A percentile compares a stretch with the other conserved stretches of the same genome.
phyloP scores from a whole-genome alignment of 2,888 invertebrate species.

The Ptychoptera contaminata region DNA sequence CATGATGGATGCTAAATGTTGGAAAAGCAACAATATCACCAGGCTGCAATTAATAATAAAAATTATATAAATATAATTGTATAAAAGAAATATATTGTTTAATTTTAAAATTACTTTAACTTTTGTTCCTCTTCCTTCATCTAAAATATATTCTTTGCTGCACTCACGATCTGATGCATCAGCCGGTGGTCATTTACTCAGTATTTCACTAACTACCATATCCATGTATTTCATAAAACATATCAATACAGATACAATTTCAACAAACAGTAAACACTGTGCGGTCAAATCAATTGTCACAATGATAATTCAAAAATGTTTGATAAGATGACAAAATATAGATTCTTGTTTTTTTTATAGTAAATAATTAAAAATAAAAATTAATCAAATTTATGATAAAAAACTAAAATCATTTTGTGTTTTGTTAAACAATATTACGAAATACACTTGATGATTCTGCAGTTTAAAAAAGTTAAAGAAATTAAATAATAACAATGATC shows the following conservation, averaged over 20 bases:
- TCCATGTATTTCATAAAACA: constrained; percentile 43
- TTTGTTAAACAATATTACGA: too few relatives aligned
- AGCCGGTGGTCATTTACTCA: constrained; percentile 37
- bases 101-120: constrained; percentile 13
- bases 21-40: constrained; percentile 16
- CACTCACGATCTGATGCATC: constrained; percentile 34
- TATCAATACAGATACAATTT: constrained; percentile 30
- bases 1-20: constrained; percentile 25
- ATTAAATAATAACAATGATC: too few relatives aligned
- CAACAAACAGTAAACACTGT: constrained; percentile 40
- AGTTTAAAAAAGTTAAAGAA: too few relatives aligned
- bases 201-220: constrained; percentile 33
- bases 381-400: too few relatives aligned
- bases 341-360: too few relatives aligned
- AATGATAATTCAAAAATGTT: too few relatives aligned
- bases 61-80: too few relatives aligned
- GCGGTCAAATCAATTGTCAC: constrained; percentile 37
- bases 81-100: too few relatives aligned
- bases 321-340: too few relatives aligned
- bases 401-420: too few relatives aligned
- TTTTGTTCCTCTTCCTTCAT: constrained; percentile 15
- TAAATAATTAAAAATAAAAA: too few relatives aligned
- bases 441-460: too few relatives aligned
- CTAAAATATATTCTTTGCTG: constrained; percentile 33
- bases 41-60: constrained; percentile 2